Percentiles rank a stretch among this genome's conserved stretches.
These are phyloP conservation scores for Psittacula cyanocephala DNA, from an alignment of 2,113 vertebrate species.

Conservation along the genomic window DNA sequence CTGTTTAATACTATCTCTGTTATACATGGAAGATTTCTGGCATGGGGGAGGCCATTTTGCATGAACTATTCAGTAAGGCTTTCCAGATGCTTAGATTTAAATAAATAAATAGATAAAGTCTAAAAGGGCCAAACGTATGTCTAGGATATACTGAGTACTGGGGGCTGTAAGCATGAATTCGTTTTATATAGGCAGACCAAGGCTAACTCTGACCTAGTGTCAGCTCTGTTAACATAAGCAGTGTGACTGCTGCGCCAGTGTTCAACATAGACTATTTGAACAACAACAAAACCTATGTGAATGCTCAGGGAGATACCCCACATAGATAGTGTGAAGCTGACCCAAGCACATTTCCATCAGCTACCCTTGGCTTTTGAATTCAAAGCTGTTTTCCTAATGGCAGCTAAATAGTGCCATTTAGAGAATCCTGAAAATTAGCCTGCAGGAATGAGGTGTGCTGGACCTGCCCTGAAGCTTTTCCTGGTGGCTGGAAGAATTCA, in stretches of 20 bases:
- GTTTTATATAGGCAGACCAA: neutral
- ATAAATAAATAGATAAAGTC: neutral
- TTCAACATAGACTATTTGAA: neutral
- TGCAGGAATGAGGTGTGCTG: neutral
- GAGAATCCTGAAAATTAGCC: neutral
- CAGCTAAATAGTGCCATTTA: neutral
- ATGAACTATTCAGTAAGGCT: neutral
- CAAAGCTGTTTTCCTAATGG: neutral
- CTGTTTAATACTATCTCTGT: neutral
- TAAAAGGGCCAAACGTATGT: neutral
- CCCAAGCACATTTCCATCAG: neutral
- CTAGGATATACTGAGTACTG: neutral
- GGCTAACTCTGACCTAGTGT: neutral
- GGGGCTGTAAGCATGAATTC: neutral
- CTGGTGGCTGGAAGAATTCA: neutral
- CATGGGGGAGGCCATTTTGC: neutral
- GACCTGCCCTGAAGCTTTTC: neutral
- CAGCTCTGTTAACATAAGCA: neutral
- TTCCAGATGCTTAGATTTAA: neutral
- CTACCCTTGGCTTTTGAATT: neutral
- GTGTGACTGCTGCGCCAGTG: neutral
- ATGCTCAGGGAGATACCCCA: neutral
- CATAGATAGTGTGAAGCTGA: neutral
- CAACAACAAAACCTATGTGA: neutral
- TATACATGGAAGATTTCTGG: neutral